phyloP scores from a whole-genome alignment of 2,113 vertebrate species.

The Ciconia stormi region DNA sequence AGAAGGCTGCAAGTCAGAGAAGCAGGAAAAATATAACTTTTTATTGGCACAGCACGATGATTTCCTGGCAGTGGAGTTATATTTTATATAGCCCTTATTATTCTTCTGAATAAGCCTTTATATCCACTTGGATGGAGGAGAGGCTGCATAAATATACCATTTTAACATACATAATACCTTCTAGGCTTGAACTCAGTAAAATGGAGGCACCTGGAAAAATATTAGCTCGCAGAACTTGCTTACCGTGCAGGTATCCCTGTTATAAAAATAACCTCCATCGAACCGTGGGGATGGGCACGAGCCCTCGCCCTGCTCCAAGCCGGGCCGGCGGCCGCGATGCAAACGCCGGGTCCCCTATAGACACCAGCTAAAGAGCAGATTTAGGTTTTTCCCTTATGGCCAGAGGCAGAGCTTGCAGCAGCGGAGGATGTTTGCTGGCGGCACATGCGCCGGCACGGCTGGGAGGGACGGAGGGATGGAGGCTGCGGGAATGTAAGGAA shows the following conservation, averaged over 20 bases:
- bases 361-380: not conserved
- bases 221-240: not conserved
- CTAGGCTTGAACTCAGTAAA: not conserved
- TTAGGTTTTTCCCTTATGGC: not conserved
- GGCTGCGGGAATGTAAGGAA: conserved; percentile 59
- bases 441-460: not conserved
- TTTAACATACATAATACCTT: not conserved
- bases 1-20: conserved; percentile 15
- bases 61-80: conserved; percentile 51
- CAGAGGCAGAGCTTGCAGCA: not conserved
- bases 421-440: not conserved
- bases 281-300: rapidly evolving
- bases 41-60: conserved; percentile 41
- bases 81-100: conserved; percentile 49
- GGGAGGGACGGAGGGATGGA: not conserved
- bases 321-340: rapidly evolving
- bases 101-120: conserved; percentile 64
- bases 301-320: not conserved
- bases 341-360: not conserved
- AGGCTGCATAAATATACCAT: not conserved
- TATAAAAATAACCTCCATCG: not conserved
- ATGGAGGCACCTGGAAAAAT: conserved; percentile 29
- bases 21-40: conserved; percentile 33
- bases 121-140: conserved; percentile 36
- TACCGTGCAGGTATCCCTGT: not conserved